A percentile compares a stretch with the other conserved stretches of the same genome.
These are phyloP conservation scores for Betta splendens DNA, from an alignment of 2,797 vertebrate genomes.

Conservation along the genomic window DNA sequence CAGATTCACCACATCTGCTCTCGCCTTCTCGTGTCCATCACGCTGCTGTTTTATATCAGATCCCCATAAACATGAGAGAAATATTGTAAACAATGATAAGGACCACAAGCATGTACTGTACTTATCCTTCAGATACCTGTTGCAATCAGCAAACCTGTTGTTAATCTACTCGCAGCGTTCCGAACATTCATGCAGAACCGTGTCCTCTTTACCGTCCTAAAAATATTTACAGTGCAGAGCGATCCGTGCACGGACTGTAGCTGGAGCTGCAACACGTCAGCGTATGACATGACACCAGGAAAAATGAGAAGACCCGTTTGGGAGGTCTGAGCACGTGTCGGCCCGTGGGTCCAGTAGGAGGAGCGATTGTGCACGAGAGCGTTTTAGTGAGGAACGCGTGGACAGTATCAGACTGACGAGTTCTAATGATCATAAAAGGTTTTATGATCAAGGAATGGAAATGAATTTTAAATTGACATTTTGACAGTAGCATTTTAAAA, in stretches of 20 bases:
- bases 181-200: slow-evolving; percentile 34
- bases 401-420: too few relatives aligned
- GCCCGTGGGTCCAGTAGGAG: slow-evolving; percentile 2
- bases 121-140: too few relatives aligned
- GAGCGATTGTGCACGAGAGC: too few relatives aligned
- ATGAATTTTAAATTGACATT: too few relatives aligned
- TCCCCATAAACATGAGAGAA: too few relatives aligned
- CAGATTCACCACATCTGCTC: slow-evolving; percentile 10
- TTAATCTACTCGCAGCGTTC: slow-evolving; percentile 1
- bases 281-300: slow-evolving; percentile 39
- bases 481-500: too few relatives aligned
- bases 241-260: slow-evolving; percentile 21
- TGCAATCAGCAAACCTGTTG: too few relatives aligned
- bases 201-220: slow-evolving; percentile 38
- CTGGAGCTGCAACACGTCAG: slow-evolving; percentile 39
- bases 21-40: slow-evolving; percentile 32
- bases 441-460: too few relatives aligned
- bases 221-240: slow-evolving; percentile 36
- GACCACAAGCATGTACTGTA: too few relatives aligned
- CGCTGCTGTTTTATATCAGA: slow-evolving; percentile 16
- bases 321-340: slow-evolving; percentile 3
- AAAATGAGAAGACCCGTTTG: slow-evolving; percentile 36
- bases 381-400: too few relatives aligned
- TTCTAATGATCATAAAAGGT: too few relatives aligned
- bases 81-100: too few relatives aligned